These are phyloP conservation scores for Proisotoma minuta DNA, from an alignment of 2,888 invertebrate species.

Conservation along the genomic window DNA sequence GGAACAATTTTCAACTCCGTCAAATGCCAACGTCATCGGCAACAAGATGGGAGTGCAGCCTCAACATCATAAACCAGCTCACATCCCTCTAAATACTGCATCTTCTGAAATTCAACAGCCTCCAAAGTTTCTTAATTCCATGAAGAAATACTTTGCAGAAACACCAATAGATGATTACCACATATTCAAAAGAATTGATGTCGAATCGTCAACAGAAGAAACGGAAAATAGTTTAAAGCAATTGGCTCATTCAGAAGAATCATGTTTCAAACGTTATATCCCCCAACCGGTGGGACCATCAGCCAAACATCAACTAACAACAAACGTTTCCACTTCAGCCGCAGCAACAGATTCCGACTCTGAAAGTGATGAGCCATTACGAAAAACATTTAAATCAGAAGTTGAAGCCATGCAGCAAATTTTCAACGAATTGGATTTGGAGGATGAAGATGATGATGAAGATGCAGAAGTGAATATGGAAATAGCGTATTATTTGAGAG, in stretches of 20 bases:
- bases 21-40: slow-evolving; percentile 6
- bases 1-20: slow-evolving; percentile 10
- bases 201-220: slow-evolving; percentile 27
- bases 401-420: slow-evolving; percentile 31
- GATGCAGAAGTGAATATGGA: slow-evolving; percentile 44
- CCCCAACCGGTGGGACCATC: not conserved
- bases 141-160: slow-evolving; percentile 41
- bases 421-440: slow-evolving; percentile 30
- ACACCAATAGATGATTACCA: slow-evolving; percentile 43
- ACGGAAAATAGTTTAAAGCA: slow-evolving; percentile 30
- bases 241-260: slow-evolving; percentile 32
- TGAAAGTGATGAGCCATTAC: not conserved
- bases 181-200: slow-evolving; percentile 30
- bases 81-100: too few species aligned
- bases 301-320: not conserved
- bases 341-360: not conserved
- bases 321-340: not conserved
- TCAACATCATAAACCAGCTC: too few species aligned
- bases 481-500: slow-evolving; percentile 42
- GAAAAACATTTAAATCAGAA: too few species aligned
- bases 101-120: too few species aligned
- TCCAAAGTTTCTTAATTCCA: too few species aligned
- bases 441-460: slow-evolving; percentile 28
- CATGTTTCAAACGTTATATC: slow-evolving; percentile 33
- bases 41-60: too few species aligned